A percentile compares a stretch with the other conserved stretches of the same genome.
Evolutionary conservation across 2,113 vertebrate species (phyloP).

Genomic region (Xyliphius kryptos): DNA sequence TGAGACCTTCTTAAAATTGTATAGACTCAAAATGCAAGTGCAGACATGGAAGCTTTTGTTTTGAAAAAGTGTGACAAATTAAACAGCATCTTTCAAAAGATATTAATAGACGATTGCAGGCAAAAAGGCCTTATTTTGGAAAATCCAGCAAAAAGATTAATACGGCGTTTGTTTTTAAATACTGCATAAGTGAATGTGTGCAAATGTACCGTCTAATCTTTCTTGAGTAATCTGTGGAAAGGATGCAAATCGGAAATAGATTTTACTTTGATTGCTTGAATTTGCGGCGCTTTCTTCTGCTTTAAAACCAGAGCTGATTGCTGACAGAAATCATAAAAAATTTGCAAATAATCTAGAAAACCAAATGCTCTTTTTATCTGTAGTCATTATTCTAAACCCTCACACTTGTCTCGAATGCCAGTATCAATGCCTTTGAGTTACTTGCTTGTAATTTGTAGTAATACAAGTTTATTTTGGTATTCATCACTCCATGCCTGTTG

Average conservation of each 20-base stretch:
- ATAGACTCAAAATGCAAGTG: constrained; percentile 57
- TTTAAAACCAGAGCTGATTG: not conserved
- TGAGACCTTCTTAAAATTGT: constrained; percentile 60
- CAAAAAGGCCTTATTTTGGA: constrained; percentile 4
- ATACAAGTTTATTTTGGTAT: not conserved
- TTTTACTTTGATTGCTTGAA: constrained; percentile 8
- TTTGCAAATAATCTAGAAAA: not conserved
- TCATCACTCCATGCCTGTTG: constrained; percentile 4
- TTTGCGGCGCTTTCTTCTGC: constrained; percentile 6
- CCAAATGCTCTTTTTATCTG: not conserved
- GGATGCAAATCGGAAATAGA: not conserved
- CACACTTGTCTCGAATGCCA: not conserved
- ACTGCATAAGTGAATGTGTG: constrained; percentile 12
- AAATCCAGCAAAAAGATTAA: too few relatives aligned
- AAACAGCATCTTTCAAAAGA: too few relatives aligned
- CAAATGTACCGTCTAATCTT: constrained; percentile 7
- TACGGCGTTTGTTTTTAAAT: not conserved
- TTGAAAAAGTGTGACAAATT: too few relatives aligned
- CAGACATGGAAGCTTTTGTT: too few relatives aligned
- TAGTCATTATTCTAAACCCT: not conserved
- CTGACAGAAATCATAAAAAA: constrained; percentile 3
- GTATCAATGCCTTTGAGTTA: constrained; percentile 4
- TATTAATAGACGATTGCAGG: too few relatives aligned
- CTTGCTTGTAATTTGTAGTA: constrained; percentile 11
- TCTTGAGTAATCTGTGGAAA: not conserved